Evolutionary conservation across 2,888 invertebrate species (phyloP).

Genomic region (Germaria angustata): DNA sequence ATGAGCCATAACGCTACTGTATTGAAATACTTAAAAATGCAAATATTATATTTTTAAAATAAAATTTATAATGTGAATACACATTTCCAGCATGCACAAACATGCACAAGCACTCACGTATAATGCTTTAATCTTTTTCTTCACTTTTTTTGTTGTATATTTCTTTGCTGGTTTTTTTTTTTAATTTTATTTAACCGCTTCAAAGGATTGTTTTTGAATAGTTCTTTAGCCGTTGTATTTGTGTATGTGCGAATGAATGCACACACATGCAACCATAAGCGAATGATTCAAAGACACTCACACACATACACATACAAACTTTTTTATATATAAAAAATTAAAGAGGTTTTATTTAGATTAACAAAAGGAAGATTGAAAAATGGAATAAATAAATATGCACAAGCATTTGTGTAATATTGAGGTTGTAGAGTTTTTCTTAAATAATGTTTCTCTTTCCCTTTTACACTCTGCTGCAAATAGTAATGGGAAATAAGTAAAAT

Average conservation of each 20-base stretch:
- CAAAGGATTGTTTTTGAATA: slow-evolving; percentile 35
- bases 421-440: too few species aligned
- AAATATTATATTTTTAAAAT: slow-evolving; percentile 11
- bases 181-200: slow-evolving; percentile 27
- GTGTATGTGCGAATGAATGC: background rate
- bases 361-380: too few species aligned
- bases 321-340: background rate
- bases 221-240: slow-evolving; percentile 22
- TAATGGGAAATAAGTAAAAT: too few species aligned
- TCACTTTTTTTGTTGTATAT: background rate
- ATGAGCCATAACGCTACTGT: background rate
- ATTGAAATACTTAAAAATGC: background rate
- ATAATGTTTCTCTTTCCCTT: too few species aligned
- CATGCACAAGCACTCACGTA: background rate
- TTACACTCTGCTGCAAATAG: too few species aligned
- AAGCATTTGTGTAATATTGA: background rate
- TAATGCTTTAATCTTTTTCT: slow-evolving; percentile 23
- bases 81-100: slow-evolving; percentile 18
- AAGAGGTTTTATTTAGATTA: background rate
- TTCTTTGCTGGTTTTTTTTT: background rate
- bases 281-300: background rate
- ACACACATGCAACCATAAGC: background rate
- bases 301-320: background rate
- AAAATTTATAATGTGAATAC: slow-evolving; percentile 30
- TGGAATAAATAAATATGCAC: background rate